Base-by-base conservation (phyloP, 2,888 invertebrate genomes). In the Trissoscelio sp. region DNA sequence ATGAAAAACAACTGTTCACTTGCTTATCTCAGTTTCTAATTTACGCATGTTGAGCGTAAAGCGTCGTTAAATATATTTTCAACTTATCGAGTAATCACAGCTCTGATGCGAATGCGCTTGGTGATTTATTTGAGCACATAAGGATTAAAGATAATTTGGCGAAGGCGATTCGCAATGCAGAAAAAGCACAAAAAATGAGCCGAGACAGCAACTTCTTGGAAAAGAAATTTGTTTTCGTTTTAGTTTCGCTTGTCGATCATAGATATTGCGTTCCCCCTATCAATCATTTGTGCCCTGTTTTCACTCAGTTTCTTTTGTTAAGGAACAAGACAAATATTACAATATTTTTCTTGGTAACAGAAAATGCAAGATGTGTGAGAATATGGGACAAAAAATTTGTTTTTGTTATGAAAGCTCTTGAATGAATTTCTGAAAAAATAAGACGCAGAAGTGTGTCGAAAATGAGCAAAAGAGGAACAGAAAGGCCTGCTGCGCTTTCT, bases 181-280 rank as follows among this genome's bases (percentile, higher is more conserved):
- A 57, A 72, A 58, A 79, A 78, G 44, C 11, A 60, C 14, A 55
- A 72, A 48, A 44, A 3, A 37, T n/a, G n/a, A n/a, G n/a, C n/a
- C n/a, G 42, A 44, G 57, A 83, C 81, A 84, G 80, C 83, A 81
- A 80, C 84, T 88, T 87, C 87, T 85, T 66, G 83, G 88, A 88
- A 89, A 60, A 85, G 83, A 83, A 84, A 83, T 80, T 83, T 83
- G 72, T 85, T 88, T 84, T 75, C 84, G 82, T 85, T 88, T 87
- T 87, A 72, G 79, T n/a, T 46, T 46, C 16, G 55, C 79, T 81
- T 79, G 82, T 66, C 84, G 88, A 88, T 88, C 84, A 83, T 60
- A 88, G 88, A 88, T 88, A 88, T 67, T 82, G 66, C 64, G 69
- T 74, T 7, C 31, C 9, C 2, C 1, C 9, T 31, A 31, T 31